Conservation (phyloP, 2,797 vertebrate species). For the Helostoma temminkii region DNA sequence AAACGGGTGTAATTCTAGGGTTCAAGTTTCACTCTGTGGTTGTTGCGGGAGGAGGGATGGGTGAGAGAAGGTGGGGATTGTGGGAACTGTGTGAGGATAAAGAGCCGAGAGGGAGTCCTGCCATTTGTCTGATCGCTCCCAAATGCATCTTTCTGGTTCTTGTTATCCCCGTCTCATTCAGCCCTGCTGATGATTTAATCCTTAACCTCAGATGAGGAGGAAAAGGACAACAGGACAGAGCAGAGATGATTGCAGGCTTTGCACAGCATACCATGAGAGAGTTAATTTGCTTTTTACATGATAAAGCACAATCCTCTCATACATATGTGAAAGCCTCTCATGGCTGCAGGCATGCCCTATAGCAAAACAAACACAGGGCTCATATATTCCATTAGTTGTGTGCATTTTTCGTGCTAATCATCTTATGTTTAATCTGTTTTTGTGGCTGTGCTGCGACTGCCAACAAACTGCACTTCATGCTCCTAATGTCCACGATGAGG, state of each 20-base stretch:
- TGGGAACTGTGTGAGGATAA: constrained; percentile 73
- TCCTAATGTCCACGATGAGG: constrained; percentile 25
- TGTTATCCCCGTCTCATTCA: constrained; percentile 62
- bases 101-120: constrained; percentile 76
- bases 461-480: constrained; percentile 41
- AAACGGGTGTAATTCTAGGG: constrained; percentile 78
- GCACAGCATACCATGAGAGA: constrained; percentile 62
- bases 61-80: constrained; percentile 71
- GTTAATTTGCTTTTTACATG: constrained; percentile 82
- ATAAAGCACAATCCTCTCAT: constrained; percentile 79
- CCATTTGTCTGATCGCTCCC: constrained; percentile 74
- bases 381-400: constrained; percentile 72
- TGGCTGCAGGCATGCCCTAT: constrained; percentile 69
- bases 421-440: constrained; percentile 66
- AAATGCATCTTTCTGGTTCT: constrained; percentile 72
- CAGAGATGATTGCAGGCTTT: constrained; percentile 64
- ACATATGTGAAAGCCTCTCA: constrained; percentile 69
- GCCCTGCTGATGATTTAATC: constrained; percentile 63
- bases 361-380: constrained; percentile 69
- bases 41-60: constrained; percentile 67
- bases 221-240: constrained; percentile 57
- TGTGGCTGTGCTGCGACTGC: constrained; percentile 32
- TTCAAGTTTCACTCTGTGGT: constrained; percentile 85
- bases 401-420: constrained; percentile 69
- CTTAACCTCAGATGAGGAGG: constrained; percentile 46